Evolutionary conservation across 2,888 invertebrate species (phyloP).

Genomic region (Acrocyrtus sp.): DNA sequence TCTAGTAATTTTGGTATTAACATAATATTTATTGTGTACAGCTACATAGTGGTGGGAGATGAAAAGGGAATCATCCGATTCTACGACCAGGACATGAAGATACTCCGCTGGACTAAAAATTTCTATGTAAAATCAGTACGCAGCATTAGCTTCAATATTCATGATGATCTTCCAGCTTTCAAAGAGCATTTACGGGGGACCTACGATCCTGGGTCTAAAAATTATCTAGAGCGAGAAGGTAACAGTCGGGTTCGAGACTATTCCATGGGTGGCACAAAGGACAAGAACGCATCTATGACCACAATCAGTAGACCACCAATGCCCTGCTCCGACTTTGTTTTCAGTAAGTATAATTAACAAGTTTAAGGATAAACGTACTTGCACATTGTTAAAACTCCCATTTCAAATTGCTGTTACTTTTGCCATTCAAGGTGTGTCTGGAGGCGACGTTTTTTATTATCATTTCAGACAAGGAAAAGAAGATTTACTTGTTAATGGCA

Average conservation of each 20-base stretch:
- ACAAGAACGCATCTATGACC: conserved; percentile 51
- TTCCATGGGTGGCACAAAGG: conserved; percentile 56
- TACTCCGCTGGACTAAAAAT: conserved; percentile 57
- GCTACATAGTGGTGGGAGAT: conserved; percentile 57
- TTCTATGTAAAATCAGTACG: conserved; percentile 41
- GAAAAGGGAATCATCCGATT: conserved; percentile 57
- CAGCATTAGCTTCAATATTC: conserved; percentile 53
- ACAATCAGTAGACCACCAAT: conserved; percentile 51
- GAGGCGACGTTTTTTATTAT: conserved; percentile 57
- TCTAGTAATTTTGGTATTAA: conserved; percentile 5
- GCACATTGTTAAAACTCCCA: background rate
- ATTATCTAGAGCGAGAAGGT: conserved; percentile 39
- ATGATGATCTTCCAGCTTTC: conserved; percentile 45
- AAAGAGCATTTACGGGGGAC: conserved; percentile 54
- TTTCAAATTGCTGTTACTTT: background rate
- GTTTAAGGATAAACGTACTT: background rate
- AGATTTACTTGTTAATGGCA: conserved; percentile 54
- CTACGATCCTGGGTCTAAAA: too few relatives aligned
- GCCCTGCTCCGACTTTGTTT: conserved; percentile 53
- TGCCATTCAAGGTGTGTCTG: background rate
- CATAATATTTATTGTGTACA: too few relatives aligned
- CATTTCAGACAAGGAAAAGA: conserved; percentile 54
- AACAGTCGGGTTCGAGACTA: conserved; percentile 54
- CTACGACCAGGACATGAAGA: conserved; percentile 57
- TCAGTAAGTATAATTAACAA: conserved; percentile 31